phyloP scores from a whole-genome alignment of 2,797 vertebrate genomes.

The Tiaroga cobitis region DNA sequence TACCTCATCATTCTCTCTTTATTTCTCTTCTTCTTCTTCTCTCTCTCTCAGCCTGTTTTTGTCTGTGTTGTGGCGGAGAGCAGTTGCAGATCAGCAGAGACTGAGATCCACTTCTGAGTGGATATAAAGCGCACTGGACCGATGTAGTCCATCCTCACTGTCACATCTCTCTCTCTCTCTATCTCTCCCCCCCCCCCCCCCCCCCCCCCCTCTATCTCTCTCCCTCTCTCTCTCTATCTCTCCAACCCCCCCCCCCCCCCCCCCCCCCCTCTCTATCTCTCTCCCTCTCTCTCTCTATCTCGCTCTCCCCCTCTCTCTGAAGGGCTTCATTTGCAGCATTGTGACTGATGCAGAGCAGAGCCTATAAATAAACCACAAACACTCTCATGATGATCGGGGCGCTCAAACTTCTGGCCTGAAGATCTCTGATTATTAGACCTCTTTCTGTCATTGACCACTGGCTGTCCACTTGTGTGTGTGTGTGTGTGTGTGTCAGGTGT shows the following conservation, averaged over 20 bases:
- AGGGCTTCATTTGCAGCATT: conserved; percentile 34
- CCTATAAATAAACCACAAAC: conserved; percentile 27
- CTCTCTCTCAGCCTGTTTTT: neutral
- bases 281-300: too few species aligned
- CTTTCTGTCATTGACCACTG: neutral
- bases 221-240: too few species aligned
- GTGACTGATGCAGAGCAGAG: conserved; percentile 5
- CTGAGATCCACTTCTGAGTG: conserved; percentile 5
- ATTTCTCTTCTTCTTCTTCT: neutral
- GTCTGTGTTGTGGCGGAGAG: neutral
- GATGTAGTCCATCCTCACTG: neutral
- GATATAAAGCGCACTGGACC: neutral
- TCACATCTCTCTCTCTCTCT: neutral
- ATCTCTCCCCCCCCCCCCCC: too few species aligned
- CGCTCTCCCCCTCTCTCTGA: neutral
- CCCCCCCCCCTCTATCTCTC: too few species aligned
- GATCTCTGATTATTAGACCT: neutral
- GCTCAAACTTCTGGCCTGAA: neutral
- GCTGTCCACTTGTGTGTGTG: neutral
- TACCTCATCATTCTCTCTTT: neutral
- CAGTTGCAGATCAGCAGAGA: neutral
- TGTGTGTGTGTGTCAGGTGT: conserved; percentile 22
- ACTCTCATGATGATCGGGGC: neutral
- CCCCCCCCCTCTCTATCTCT: too few species aligned
- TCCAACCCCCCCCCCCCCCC: too few species aligned